Evolutionary conservation across 2,113 vertebrate genomes (phyloP).

Genomic region (Zosterops japonicus): DNA sequence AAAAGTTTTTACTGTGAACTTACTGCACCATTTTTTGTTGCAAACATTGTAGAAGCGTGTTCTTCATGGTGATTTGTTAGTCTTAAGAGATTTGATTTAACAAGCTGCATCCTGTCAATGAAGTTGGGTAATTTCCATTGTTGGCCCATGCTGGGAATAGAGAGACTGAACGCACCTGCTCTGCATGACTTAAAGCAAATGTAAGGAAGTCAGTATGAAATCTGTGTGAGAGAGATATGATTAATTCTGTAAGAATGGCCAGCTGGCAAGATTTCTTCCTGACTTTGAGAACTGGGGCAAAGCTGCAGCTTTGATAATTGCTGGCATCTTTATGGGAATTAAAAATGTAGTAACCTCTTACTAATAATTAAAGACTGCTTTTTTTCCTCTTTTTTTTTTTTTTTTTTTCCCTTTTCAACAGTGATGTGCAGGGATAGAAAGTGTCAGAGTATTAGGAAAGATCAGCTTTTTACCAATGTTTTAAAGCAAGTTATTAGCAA

Average conservation of each 20-base stretch:
- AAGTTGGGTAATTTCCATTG: slow-evolving; percentile 84
- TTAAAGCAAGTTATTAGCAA: not conserved
- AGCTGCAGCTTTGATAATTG: slow-evolving; percentile 67
- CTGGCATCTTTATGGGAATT: slow-evolving; percentile 67
- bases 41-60: slow-evolving; percentile 57
- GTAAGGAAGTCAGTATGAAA: slow-evolving; percentile 87
- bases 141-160: slow-evolving; percentile 83
- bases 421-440: not conserved
- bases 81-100: slow-evolving; percentile 81
- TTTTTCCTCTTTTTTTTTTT: no score
- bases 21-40: slow-evolving; percentile 47
- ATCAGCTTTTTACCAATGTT: not conserved
- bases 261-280: slow-evolving; percentile 81
- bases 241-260: slow-evolving; percentile 80
- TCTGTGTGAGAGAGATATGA: slow-evolving; percentile 88
- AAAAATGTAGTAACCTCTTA: slow-evolving; percentile 54
- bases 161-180: slow-evolving; percentile 92
- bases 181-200: slow-evolving; percentile 84
- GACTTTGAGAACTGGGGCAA: slow-evolving; percentile 70
- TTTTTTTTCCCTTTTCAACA: not conserved
- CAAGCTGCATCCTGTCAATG: slow-evolving; percentile 93
- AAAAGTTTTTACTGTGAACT: slow-evolving; percentile 38
- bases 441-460: not conserved
- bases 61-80: slow-evolving; percentile 74
- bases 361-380: slow-evolving; percentile 42